These are phyloP conservation scores for Formica exsecta DNA, from an alignment of 1,140 invertebrate species.

Conservation along the genomic window DNA sequence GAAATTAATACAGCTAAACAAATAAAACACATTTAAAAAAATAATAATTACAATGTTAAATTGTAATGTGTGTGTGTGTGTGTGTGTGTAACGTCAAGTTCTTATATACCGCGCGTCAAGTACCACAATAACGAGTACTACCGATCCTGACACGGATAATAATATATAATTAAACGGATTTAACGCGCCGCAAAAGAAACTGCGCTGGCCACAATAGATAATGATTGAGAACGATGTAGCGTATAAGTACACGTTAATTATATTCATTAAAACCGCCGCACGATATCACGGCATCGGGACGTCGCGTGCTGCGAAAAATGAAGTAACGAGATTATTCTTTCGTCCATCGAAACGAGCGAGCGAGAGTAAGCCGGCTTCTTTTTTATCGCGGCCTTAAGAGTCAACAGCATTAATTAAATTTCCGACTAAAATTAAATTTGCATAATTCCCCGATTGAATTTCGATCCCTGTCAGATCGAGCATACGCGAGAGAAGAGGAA, in stretches of 20 bases:
- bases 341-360: slow-evolving; percentile 9
- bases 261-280: slow-evolving; percentile 43
- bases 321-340: slow-evolving; percentile 48
- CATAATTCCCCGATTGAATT: slow-evolving; percentile 58
- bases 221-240: slow-evolving; percentile 31
- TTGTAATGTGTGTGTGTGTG: not conserved
- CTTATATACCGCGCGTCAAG: not conserved
- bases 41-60: not conserved
- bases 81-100: not conserved
- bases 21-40: too few relatives aligned
- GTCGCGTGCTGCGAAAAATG: slow-evolving; percentile 47
- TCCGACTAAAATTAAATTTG: slow-evolving; percentile 55
- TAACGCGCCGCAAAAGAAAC: slow-evolving; percentile 36
- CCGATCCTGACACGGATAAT: slow-evolving; percentile 28
- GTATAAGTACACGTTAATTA: slow-evolving; percentile 47
- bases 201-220: slow-evolving; percentile 26
- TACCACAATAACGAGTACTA: slow-evolving; percentile 18
- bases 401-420: slow-evolving; percentile 60
- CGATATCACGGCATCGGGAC: slow-evolving; percentile 38
- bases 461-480: slow-evolving; percentile 5
- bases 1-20: too few relatives aligned
- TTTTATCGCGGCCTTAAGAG: slow-evolving; percentile 24
- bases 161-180: slow-evolving; percentile 26
- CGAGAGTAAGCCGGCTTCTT: slow-evolving; percentile 44
- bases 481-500: too few relatives aligned